Base-by-base conservation (phyloP, 2,888 invertebrate species). In the Drosophila leonis region DNA sequence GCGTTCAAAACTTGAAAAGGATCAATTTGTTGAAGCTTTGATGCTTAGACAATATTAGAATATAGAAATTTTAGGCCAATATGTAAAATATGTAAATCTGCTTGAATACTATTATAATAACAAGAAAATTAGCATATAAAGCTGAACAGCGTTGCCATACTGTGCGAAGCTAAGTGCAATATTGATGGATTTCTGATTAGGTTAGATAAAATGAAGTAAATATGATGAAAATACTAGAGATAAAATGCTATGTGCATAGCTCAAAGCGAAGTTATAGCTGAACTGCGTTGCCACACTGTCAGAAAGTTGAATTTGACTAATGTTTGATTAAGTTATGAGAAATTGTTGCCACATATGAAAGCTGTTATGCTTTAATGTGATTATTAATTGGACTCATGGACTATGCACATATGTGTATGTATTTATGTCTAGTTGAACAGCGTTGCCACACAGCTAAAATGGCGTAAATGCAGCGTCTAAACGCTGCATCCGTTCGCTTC, bases 401-500 rank as follows among this genome's bases (percentile, higher is more conserved):
- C 9, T 31, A 7, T 51, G 33, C 15, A 2, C 10, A 7, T 29
- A 41, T 29, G 29, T 18, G 13, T 9, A 29, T 3, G 31, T 2
- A 6, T 12, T 2, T 12, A 5, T 31, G n/a, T n/a, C 3, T n/a
- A 18, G 27, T 5, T 46, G 41, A 31, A 4, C 27, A 37, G 46
- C 20, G 59, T 59, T 59, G 59, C 59, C 46, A 59, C 18, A 46
- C 27, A 27, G 46, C 35, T 13, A 13, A 27, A 59, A 37, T 51
- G 39, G 54, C 27, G 39, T 41, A 51, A 60, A 54, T 39, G 63
- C 52, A 29, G 41, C 57, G 61, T 42, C 48, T 69, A 64, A 72
- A 61, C 60, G 27, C 44, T 46, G 48, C 63, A 59, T 63, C 65
- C 75, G 72, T 46, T 69, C 57, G 85, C 90, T 82, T 80, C 82